Evolutionary conservation across 2,113 vertebrate genomes (phyloP).

Genomic region (Nestor notabilis): DNA sequence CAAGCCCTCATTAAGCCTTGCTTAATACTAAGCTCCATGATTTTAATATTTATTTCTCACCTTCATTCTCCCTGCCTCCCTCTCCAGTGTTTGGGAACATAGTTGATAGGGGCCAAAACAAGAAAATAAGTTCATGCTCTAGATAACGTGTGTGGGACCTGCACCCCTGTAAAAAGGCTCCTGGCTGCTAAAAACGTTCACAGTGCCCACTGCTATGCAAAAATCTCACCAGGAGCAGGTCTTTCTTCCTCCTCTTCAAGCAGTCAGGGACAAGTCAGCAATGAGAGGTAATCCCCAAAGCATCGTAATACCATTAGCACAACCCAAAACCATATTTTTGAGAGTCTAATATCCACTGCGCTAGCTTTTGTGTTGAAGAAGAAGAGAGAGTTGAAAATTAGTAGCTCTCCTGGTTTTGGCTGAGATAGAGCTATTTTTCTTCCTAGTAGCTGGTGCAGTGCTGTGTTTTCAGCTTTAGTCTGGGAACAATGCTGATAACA

Average conservation of each 20-base stretch:
- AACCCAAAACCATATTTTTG: not conserved
- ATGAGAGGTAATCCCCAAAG: not conserved
- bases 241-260: not conserved
- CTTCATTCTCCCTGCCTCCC: not conserved
- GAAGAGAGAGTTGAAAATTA: not conserved
- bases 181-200: rapidly evolving
- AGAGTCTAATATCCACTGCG: not conserved
- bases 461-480: not conserved
- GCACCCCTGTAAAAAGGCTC: not conserved
- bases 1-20: not conserved
- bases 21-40: not conserved
- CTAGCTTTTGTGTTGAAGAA: not conserved
- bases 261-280: not conserved
- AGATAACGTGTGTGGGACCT: not conserved
- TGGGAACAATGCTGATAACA: not conserved
- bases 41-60: not conserved
- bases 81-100: rapidly evolving
- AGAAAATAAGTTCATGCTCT: not conserved
- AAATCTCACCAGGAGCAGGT: not conserved
- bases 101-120: not conserved
- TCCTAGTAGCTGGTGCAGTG: not conserved
- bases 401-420: not conserved
- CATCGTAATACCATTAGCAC: not conserved
- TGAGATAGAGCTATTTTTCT: not conserved
- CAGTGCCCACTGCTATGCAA: rapidly evolving